These are phyloP conservation scores for Laticauda laticaudata DNA, from an alignment of 2,113 vertebrate genomes.

Conservation along the genomic window DNA sequence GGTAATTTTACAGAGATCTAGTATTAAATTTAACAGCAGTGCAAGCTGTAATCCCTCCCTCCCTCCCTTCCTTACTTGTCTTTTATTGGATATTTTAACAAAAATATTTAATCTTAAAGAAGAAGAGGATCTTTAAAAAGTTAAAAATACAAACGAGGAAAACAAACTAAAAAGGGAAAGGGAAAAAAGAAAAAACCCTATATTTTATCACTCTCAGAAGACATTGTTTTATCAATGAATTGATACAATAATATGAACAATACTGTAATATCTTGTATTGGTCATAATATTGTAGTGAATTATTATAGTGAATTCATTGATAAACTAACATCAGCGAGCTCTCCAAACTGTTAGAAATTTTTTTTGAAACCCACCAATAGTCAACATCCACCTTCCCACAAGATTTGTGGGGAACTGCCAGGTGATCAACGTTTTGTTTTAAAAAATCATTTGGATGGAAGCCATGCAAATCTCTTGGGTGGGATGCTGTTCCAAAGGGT, in stretches of 20 bases:
- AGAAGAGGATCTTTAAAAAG: not conserved
- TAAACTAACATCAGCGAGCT: no score
- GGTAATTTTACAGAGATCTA: not conserved
- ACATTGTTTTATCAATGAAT: not conserved
- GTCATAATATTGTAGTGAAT: not conserved
- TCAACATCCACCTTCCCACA: not conserved
- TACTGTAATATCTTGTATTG: not conserved
- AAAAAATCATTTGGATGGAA: not conserved
- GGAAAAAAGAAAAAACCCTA: not conserved
- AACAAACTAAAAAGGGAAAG: not conserved
- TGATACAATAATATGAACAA: not conserved
- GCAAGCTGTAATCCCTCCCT: not conserved
- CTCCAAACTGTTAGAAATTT: no score
- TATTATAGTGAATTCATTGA: no score
- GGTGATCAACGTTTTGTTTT: not conserved
- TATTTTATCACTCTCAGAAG: not conserved
- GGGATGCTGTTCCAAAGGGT: not conserved
- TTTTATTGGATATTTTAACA: not conserved
- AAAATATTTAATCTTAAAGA: not conserved
- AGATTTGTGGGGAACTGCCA: not conserved
- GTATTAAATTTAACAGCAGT: not conserved
- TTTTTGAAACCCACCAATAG: no score
- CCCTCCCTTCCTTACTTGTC: not conserved
- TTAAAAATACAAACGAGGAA: not conserved
- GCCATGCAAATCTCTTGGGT: not conserved